These are phyloP conservation scores for Kryphioiulus occultus DNA, from an alignment of 2,888 invertebrate genomes.

Conservation along the genomic window DNA sequence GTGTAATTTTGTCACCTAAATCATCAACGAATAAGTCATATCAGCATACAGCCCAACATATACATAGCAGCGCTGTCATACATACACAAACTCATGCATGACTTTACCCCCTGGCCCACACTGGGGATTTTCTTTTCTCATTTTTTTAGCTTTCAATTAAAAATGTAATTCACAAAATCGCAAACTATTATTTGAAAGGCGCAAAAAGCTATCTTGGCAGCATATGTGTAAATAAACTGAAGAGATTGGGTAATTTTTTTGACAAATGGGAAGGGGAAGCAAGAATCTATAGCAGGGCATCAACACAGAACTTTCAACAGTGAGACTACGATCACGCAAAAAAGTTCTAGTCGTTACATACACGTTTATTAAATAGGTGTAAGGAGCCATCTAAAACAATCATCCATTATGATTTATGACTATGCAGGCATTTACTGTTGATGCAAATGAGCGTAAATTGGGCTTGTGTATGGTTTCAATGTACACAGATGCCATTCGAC, in stretches of 20 bases:
- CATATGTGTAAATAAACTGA: neutral
- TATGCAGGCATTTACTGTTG: neutral
- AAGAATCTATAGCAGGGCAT: neutral
- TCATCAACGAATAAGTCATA: too few relatives aligned
- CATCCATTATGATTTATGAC: neutral
- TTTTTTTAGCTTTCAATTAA: neutral
- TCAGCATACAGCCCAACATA: too few relatives aligned
- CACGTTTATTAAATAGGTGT: neutral
- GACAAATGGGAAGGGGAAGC: neutral
- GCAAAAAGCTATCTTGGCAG: neutral
- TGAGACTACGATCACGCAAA: neutral
- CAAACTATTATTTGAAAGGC: neutral
- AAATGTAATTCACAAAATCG: neutral
- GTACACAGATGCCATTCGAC: neutral
- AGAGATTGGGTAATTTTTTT: neutral
- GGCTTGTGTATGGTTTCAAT: neutral
- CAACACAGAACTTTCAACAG: neutral
- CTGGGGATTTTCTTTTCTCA: too few relatives aligned
- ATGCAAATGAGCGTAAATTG: constrained; percentile 26
- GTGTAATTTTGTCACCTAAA: too few relatives aligned
- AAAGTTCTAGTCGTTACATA: neutral
- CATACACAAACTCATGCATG: too few relatives aligned
- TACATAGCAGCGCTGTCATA: too few relatives aligned
- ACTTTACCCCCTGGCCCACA: too few relatives aligned
- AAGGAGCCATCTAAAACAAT: neutral